These are phyloP conservation scores for Myotis vivesi DNA, from an alignment of 2,797 vertebrate species.

Conservation along the genomic window DNA sequence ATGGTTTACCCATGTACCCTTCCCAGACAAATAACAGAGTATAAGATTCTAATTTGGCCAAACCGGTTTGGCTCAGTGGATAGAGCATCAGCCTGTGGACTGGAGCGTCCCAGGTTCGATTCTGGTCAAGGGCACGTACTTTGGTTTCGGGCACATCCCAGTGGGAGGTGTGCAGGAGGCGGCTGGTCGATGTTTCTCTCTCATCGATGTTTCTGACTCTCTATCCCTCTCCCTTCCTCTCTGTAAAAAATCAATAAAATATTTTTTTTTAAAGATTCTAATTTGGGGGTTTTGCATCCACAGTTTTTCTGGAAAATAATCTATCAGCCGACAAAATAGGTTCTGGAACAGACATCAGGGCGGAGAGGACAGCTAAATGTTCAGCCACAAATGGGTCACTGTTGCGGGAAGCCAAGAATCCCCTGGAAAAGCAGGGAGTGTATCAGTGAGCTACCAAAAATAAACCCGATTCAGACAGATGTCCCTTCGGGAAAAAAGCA, in stretches of 20 bases:
- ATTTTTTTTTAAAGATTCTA: too few relatives aligned
- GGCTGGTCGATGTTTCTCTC: too few relatives aligned
- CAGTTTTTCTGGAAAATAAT: background rate
- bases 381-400: constrained; percentile 44
- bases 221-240: too few relatives aligned
- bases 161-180: too few relatives aligned
- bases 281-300: background rate
- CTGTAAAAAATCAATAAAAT: too few relatives aligned
- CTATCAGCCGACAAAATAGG: background rate
- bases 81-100: too few relatives aligned
- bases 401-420: constrained; percentile 41
- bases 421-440: background rate
- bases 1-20: background rate
- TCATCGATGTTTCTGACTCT: too few relatives aligned
- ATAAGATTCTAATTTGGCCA: background rate
- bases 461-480: constrained; percentile 39
- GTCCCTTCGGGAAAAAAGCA: constrained; percentile 18
- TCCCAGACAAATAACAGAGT: background rate
- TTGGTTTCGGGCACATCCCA: too few relatives aligned
- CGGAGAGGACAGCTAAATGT: background rate
- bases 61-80: too few relatives aligned
- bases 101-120: too few relatives aligned
- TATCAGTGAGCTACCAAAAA: constrained; percentile 25
- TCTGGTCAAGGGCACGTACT: too few relatives aligned
- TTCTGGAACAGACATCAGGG: background rate